Percentiles rank a stretch among this genome's conserved stretches.
Conservation (phyloP, 2,888 invertebrate species). For the Dioctria linearis region DNA sequence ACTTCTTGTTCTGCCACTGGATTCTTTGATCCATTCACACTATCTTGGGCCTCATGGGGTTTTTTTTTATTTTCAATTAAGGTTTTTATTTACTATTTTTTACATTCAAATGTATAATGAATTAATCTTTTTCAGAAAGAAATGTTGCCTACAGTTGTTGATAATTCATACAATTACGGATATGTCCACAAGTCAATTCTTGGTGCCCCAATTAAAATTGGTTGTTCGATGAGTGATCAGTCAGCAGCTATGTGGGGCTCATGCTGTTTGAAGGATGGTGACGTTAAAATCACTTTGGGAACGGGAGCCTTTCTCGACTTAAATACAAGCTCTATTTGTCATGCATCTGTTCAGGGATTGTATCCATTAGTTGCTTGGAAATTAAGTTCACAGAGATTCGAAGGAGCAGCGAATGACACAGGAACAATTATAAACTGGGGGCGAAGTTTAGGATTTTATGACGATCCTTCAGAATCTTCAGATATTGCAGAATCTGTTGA, state of each 20-base stretch:
- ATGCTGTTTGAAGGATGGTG: slow-evolving; percentile 83
- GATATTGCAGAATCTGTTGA: slow-evolving; percentile 79
- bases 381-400: slow-evolving; percentile 64
- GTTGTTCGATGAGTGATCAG: slow-evolving; percentile 75
- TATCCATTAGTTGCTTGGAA: slow-evolving; percentile 95
- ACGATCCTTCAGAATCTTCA: slow-evolving; percentile 77
- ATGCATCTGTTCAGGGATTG: slow-evolving; percentile 86
- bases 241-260: slow-evolving; percentile 92
- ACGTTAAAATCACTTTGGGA: slow-evolving; percentile 91
- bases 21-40: slow-evolving; percentile 92
- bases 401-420: slow-evolving; percentile 88
- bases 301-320: slow-evolving; percentile 93
- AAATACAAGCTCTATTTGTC: slow-evolving; percentile 83
- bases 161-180: slow-evolving; percentile 85
- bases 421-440: slow-evolving; percentile 92
- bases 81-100: slow-evolving; percentile 38
- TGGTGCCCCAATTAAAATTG: slow-evolving; percentile 84
- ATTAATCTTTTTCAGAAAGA: slow-evolving; percentile 72
- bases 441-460: slow-evolving; percentile 78
- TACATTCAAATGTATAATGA: background rate
- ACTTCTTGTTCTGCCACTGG: slow-evolving; percentile 94
- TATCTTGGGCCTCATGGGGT: slow-evolving; percentile 80
- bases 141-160: slow-evolving; percentile 86
- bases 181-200: slow-evolving; percentile 77
- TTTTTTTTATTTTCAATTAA: slow-evolving; percentile 55